Percentiles rank a stretch among this genome's conserved stretches.
Conservation (phyloP, 2,797 vertebrate species). For the Hybognathus amarus region DNA sequence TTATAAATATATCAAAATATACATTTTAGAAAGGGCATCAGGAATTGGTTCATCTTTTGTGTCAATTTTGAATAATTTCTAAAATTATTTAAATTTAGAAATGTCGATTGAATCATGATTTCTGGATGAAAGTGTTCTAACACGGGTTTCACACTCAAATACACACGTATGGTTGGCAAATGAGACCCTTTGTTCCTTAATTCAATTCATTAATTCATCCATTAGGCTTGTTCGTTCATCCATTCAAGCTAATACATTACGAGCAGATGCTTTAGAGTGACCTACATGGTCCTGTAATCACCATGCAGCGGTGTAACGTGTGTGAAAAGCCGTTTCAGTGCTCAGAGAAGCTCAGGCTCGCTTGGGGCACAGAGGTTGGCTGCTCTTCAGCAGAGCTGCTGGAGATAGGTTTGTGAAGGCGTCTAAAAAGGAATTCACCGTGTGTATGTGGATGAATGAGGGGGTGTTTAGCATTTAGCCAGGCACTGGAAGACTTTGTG, state of each 20-base stretch:
- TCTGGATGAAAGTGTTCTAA: background rate
- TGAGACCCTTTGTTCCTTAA: constrained; percentile 24
- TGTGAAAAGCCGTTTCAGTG: background rate
- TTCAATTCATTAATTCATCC: constrained; percentile 26
- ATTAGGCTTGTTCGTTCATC: constrained; percentile 35
- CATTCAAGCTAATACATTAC: constrained; percentile 18
- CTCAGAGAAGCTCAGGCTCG: background rate
- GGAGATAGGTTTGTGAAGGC: constrained; percentile 42
- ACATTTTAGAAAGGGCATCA: too few species aligned
- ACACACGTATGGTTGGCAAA: constrained; percentile 8
- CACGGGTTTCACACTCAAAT: background rate
- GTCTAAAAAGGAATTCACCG: constrained; percentile 38
- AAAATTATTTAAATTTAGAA: background rate
- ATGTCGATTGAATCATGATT: background rate
- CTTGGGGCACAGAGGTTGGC: background rate
- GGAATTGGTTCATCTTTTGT: too few species aligned
- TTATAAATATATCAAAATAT: too few species aligned
- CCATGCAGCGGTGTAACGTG: constrained; percentile 1
- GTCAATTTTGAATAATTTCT: background rate
- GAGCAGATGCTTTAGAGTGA: constrained; percentile 22
- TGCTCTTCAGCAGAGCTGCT: constrained; percentile 35
- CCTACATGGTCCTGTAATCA: constrained; percentile 39
- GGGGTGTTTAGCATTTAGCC: constrained; percentile 60
- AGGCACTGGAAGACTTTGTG: constrained; percentile 42
- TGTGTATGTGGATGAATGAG: constrained; percentile 43